Base-by-base conservation (phyloP, 30 jellyfish, hydroid and myxozoan species). In the Hydra vulgaris region DNA sequence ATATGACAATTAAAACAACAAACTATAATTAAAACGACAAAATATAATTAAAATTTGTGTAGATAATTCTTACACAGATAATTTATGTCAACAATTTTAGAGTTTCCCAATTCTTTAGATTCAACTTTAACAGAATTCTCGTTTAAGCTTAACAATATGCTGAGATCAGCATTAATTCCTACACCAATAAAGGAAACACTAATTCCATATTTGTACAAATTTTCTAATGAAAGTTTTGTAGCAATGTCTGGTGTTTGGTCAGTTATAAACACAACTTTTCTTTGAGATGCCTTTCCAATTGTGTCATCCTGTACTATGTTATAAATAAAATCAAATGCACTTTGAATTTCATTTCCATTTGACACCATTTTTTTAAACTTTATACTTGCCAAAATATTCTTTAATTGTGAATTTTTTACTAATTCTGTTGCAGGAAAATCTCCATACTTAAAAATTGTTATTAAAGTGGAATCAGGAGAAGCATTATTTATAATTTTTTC, bases 171-270 rank as follows among this genome's bases (percentile, higher is more conserved):
- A 18, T 18, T 17, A 23, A 21, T 61, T 20, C 85, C 85, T 17
- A 78, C 18, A n/a, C 85, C 85, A 12, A 78, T 78, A 15, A 54
- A 81, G 7, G 69, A 52, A 56, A 78, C 40, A 53, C 69, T 78
- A 0, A 78, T 77, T 15, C 85, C 85, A 52, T 55, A 15, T 17
- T 53, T 23, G 23, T 21, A 78, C 17, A 78, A 54, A 18, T 78
- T 56, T 20, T 66, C 69, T 20, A 56, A 76, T 21, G 17, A 4
- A 8, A 70, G 4, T 3, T 78, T 54, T n/a, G 69, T 40, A 0
- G 26, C 0, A 53, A 27, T 17, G 7, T 53, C 27, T n/a, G 76
- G 85, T 17, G n/a, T 54, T 61, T 21, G 54, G 54, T 78, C 66
- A 52, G 79, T 78, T 17, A 78, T 20, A 21, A 78, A 78, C 8